A percentile compares a stretch with the other conserved stretches of the same genome.
phyloP scores from a whole-genome alignment of 92 coral and sea anemone species.

The Phenganax subtilis region DNA sequence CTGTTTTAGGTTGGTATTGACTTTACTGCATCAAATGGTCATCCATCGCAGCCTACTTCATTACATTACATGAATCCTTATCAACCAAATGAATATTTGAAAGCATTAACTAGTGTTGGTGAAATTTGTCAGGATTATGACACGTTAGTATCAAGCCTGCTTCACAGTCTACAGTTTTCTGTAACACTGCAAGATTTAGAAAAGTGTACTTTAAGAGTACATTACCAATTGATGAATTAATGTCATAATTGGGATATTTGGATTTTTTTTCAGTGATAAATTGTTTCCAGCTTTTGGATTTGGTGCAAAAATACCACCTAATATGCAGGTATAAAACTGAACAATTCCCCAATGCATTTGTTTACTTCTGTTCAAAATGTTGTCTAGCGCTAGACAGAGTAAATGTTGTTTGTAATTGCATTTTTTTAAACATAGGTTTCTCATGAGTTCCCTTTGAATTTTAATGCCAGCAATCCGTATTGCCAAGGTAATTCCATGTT shows the following conservation, averaged over 20 bases:
- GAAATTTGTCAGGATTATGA: slow-evolving; percentile 97
- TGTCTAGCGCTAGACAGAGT: not conserved
- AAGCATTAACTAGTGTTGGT: slow-evolving; percentile 77
- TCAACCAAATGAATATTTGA: slow-evolving; percentile 91
- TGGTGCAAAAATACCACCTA: slow-evolving; percentile 74
- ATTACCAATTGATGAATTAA: not conserved
- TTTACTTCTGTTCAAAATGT: not conserved
- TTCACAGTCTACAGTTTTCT: not conserved
- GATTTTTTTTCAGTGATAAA: slow-evolving; percentile 62
- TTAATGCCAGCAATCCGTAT: slow-evolving; percentile 30
- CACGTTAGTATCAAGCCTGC: slow-evolving; percentile 47
- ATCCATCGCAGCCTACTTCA: slow-evolving; percentile 71
- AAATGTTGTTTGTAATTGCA: not conserved
- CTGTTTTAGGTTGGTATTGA: slow-evolving; percentile 79
- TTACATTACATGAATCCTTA: slow-evolving; percentile 83
- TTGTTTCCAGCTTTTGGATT: slow-evolving; percentile 95
- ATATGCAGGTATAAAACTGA: slow-evolving; percentile 35
- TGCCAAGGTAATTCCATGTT: slow-evolving; percentile 18
- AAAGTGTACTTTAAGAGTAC: too few relatives aligned
- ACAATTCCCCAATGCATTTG: not conserved
- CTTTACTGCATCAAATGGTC: slow-evolving; percentile 95
- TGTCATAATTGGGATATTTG: not conserved
- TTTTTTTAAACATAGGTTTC: not conserved
- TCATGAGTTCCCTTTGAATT: slow-evolving; percentile 33
- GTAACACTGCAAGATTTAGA: not conserved